Evolutionary conservation across 1,140 invertebrate species (phyloP).

Genomic region (Sminthurides bifidus): DNA sequence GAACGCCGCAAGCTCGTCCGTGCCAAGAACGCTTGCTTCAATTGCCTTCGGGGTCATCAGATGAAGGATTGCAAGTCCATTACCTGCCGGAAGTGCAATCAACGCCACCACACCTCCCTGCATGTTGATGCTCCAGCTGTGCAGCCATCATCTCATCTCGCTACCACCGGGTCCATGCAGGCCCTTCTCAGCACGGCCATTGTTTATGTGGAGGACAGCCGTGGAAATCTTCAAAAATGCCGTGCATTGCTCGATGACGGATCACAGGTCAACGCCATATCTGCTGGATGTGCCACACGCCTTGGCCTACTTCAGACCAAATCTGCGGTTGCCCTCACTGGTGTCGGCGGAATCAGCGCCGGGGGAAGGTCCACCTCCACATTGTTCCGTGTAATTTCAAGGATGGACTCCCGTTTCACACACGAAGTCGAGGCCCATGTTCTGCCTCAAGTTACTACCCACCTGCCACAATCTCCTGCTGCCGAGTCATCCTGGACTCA

Average conservation of each 20-base stretch:
- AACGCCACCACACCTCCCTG: not conserved
- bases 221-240: not conserved
- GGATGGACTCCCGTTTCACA: not conserved
- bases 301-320: not conserved
- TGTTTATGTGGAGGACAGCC: not conserved
- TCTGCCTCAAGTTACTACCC: not conserved
- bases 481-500: not conserved
- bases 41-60: not conserved
- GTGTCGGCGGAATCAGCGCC: not conserved
- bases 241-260: conserved; percentile 9
- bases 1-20: not conserved
- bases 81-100: not conserved
- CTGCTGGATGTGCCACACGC: not conserved
- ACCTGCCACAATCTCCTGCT: not conserved
- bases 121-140: not conserved
- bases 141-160: not conserved
- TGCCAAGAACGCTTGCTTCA: not conserved
- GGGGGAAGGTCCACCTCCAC: not conserved
- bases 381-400: not conserved
- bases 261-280: conserved; percentile 2
- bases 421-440: not conserved
- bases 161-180: not conserved
- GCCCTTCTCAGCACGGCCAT: not conserved
- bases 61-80: not conserved
- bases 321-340: not conserved